Conservation (phyloP, 2,797 vertebrate genomes). For the Cryptoblepharus egeriae region DNA sequence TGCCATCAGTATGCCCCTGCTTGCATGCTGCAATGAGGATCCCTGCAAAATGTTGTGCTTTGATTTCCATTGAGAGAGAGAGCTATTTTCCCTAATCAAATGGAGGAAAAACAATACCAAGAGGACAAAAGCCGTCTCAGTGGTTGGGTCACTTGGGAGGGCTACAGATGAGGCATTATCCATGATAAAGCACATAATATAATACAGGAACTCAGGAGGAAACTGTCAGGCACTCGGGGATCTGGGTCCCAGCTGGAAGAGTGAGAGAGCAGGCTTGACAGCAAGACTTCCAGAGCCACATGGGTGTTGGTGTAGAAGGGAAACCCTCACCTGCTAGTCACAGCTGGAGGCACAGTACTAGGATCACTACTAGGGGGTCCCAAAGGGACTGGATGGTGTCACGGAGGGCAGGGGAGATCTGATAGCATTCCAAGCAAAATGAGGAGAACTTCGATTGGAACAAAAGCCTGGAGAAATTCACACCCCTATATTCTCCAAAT, state of each 20-base stretch:
- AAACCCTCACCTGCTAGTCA: background rate
- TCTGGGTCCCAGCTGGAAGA: conserved; percentile 16
- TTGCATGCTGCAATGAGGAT: too few relatives aligned
- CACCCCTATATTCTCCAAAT: background rate
- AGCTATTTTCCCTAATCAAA: background rate
- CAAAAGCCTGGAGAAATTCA: background rate
- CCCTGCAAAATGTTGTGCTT: too few relatives aligned
- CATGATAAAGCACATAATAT: conserved; percentile 6
- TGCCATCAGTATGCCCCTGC: too few relatives aligned
- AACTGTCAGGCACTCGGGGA: background rate
- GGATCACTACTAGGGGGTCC: background rate
- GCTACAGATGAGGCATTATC: background rate
- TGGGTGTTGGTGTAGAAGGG: conserved; percentile 15
- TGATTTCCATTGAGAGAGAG: too few relatives aligned
- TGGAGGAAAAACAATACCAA: background rate
- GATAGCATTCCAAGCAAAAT: background rate
- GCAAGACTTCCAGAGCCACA: background rate
- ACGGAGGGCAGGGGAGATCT: background rate
- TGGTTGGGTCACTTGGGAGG: background rate
- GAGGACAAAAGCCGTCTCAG: background rate
- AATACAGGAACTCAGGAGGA: background rate
- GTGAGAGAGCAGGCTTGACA: background rate
- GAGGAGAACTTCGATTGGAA: background rate
- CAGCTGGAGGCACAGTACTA: background rate
- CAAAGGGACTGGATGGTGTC: background rate